Evolutionary conservation across 1,140 invertebrate genomes (phyloP).

Genomic region (Trinorchestia longiramus): DNA sequence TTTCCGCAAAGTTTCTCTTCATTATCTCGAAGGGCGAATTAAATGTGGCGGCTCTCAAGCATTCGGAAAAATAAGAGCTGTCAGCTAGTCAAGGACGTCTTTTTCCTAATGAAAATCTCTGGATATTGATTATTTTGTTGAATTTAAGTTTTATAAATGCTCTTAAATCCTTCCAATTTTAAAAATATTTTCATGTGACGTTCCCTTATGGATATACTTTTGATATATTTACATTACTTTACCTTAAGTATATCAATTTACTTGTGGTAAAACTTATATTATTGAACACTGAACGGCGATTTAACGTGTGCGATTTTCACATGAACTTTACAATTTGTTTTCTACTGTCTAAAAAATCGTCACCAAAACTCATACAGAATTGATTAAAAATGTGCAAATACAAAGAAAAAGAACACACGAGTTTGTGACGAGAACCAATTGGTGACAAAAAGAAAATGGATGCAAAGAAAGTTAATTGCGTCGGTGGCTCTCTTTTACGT

Average conservation of each 20-base stretch:
- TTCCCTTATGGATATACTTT: too few relatives aligned
- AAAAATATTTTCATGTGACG: too few relatives aligned
- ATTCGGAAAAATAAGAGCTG: not conserved
- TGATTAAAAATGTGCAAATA: not conserved
- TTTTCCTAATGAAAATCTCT: not conserved
- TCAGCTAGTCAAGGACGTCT: not conserved
- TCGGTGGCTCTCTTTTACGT: not conserved
- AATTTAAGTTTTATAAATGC: too few relatives aligned
- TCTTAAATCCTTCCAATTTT: too few relatives aligned
- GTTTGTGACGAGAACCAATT: not conserved
- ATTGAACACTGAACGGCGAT: not conserved
- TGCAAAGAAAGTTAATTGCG: not conserved
- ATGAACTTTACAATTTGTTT: not conserved
- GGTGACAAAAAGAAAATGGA: not conserved
- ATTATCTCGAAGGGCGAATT: not conserved
- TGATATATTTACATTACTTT: too few relatives aligned
- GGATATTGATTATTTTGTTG: too few relatives aligned
- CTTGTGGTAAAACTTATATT: too few relatives aligned
- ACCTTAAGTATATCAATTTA: too few relatives aligned
- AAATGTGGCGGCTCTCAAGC: not conserved
- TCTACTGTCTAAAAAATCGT: too few relatives aligned
- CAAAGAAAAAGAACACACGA: not conserved
- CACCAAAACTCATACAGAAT: not conserved
- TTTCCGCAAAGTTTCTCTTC: not conserved
- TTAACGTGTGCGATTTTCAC: not conserved